Conservation (phyloP, 2,888 invertebrate species). For the Pollenia griseotomentosa region DNA sequence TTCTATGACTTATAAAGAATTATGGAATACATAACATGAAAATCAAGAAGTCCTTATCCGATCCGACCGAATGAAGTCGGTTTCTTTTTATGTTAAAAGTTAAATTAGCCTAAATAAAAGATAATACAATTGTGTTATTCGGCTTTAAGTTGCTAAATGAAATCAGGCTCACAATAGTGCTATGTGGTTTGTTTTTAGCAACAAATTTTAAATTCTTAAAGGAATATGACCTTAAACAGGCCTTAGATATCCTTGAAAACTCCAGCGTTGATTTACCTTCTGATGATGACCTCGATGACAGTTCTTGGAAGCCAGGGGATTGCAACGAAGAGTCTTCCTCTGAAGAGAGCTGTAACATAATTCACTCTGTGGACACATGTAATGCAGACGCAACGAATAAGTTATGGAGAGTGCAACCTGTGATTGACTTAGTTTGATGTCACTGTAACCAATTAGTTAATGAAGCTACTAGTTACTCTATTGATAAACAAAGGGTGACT, state of each 20-base stretch:
- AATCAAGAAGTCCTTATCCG: too few relatives aligned
- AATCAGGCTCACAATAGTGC: constrained; percentile 28
- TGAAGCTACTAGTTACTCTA: constrained; percentile 52
- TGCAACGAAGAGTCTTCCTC: constrained; percentile 2
- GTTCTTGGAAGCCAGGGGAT: background rate
- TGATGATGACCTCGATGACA: background rate
- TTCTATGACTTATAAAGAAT: too few relatives aligned
- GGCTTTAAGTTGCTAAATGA: background rate
- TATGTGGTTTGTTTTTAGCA: constrained; percentile 15
- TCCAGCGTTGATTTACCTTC: constrained; percentile 11
- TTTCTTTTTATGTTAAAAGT: constrained; percentile 4
- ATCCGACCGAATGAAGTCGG: too few relatives aligned
- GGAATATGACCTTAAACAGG: too few relatives aligned
- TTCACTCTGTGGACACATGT: too few relatives aligned
- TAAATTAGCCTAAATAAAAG: constrained; percentile 1
- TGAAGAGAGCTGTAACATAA: constrained; percentile 10
- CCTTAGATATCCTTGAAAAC: background rate
- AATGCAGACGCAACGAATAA: constrained; percentile 17
- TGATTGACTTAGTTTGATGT: constrained; percentile 68
- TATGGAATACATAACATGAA: too few relatives aligned
- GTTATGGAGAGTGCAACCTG: constrained; percentile 26
- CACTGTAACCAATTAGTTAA: constrained; percentile 69
- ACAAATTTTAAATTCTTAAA: background rate
- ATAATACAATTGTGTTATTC: constrained; percentile 22
- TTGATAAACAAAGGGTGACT: constrained; percentile 63